Evolutionary conservation across 1,140 invertebrate species (phyloP), one percentile per base, ranked within the genome.

Genomic region (Aphis craccivora): DNA sequence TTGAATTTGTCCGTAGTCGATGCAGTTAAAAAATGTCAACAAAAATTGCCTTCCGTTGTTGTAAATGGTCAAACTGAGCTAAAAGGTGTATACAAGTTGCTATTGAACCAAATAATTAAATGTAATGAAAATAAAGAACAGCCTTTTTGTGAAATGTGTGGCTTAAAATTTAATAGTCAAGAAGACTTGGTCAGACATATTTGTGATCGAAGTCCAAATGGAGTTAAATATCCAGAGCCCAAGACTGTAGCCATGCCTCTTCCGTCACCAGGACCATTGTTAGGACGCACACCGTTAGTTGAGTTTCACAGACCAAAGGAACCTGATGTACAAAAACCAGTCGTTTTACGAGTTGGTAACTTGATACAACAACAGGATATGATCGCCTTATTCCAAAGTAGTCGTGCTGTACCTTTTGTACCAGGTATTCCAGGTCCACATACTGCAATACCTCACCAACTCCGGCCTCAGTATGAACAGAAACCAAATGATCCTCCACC

Each of bases 371-470:
- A 81, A 37, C 94, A 94, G 30, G 95, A 94, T 20, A 94, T 95
- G 20, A 93, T 95, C 20, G 94, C 95, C 2, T 94, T 95, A 30
- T 93, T 96, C 14, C 95, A 96, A 92, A 96, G 95, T n/a, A 97
- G 97, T n/a, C 97, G 97, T 95, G 95, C 97, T 20, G 97, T 98
- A 94, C 97, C 97, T 9, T 97, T 97, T 95, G 97, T 98, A 11
- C 98, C 97, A 6, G 98, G 98, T 23, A 98, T 98, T 95, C 98
- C 98, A 1, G 98, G 98, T 60, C 98, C 98, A 22, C 94, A 94
- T 67, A 93, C 94, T 35, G 94, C 25, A 53, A 94, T 76, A 9
- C 94, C 76, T 87, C 93, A 90, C 83, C 93, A 92, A 55, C n/a
- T 35, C 18, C 93, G 67, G 51, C 67, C 86, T 45, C 91, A 84